Evolutionary conservation across 2,888 invertebrate genomes (phyloP), one percentile per base, ranked within the genome.

Genomic region (Dorcus hopei): DNA sequence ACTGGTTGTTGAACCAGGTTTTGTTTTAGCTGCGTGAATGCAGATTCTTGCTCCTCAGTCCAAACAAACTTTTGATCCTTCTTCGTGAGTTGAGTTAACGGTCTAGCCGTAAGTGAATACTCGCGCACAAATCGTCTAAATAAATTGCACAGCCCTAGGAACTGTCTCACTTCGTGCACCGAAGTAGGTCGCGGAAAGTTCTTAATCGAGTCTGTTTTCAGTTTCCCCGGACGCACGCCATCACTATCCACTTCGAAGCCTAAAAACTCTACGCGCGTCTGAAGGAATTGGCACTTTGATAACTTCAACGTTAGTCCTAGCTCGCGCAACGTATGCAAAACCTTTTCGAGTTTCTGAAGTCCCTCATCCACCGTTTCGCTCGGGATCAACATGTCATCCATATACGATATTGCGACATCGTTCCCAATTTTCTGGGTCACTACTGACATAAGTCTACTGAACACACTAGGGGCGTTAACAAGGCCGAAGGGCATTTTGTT

Each of bases 211-310:
- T 41, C 23, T 3, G 42, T 19, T 16, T 56, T 56, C 14, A 6
- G 38, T 8, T 49, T 9, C 9, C 14, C 19, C 5, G 56, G 56
- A 4, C 9, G 4, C 6, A 51, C 19, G 4, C 6, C 23, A 1
- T 33, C 26, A n/a, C 38, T 50, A 11, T 39, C n/a, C 14, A 56
- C 8, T 5, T 39, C 42, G 23, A 38, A 23, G 3, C 51, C 56
- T 7, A 56, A 23, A 11, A 11, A 56, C n/a, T 56, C 50, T 8
- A 56, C 33, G n/a, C 14, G 49, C 3, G 8, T 9, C 52, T 69
- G 61, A 23, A 76, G 11, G 55, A 78, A 72, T n/a, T 74, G 67
- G 52, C 73, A 74, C 62, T 77, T 76, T 33, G 71, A 70, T 66
- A 64, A 70, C 33, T 75, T 75, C 50, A 69, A 63, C 62, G 70